A percentile compares a stretch with the other conserved stretches of the same genome.
These are phyloP conservation scores for Clarias pachynema DNA, from an alignment of 2,797 vertebrate species.

Conservation along the genomic window DNA sequence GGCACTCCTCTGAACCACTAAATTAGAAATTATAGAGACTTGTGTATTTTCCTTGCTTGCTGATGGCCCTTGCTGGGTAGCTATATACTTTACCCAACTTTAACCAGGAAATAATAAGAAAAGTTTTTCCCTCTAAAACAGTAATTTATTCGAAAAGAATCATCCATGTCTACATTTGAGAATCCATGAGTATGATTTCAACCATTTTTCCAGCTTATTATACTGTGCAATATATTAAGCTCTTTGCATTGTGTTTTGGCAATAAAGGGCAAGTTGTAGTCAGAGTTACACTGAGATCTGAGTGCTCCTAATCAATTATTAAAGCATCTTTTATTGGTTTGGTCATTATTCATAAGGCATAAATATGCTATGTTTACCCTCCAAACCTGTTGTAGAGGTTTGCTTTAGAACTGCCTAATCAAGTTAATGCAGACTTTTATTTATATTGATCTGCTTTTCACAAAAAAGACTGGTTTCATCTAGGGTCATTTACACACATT, in stretches of 20 bases:
- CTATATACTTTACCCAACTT: not conserved
- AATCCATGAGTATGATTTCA: not conserved
- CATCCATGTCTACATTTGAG: not conserved
- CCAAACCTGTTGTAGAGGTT: slow-evolving; percentile 35
- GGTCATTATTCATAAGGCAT: slow-evolving; percentile 60
- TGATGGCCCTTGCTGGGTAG: slow-evolving; percentile 11
- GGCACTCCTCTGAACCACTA: not conserved
- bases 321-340: slow-evolving; percentile 59
- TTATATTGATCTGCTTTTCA: not conserved
- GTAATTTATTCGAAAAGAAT: not conserved
- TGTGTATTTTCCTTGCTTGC: slow-evolving; percentile 5
- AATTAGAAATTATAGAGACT: not conserved
- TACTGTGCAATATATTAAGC: not conserved
- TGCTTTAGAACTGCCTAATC: slow-evolving; percentile 23
- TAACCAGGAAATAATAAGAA: not conserved
- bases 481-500: not conserved
- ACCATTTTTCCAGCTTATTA: not conserved
- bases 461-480: not conserved
- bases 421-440: slow-evolving; percentile 37
- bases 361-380: slow-evolving; percentile 46
- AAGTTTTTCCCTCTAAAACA: not conserved
- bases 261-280: slow-evolving; percentile 29
- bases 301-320: slow-evolving; percentile 53
- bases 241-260: slow-evolving; percentile 16
- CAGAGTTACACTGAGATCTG: slow-evolving; percentile 51